phyloP scores from a whole-genome alignment of 2,888 invertebrate genomes.

The Xylota sylvarum region DNA sequence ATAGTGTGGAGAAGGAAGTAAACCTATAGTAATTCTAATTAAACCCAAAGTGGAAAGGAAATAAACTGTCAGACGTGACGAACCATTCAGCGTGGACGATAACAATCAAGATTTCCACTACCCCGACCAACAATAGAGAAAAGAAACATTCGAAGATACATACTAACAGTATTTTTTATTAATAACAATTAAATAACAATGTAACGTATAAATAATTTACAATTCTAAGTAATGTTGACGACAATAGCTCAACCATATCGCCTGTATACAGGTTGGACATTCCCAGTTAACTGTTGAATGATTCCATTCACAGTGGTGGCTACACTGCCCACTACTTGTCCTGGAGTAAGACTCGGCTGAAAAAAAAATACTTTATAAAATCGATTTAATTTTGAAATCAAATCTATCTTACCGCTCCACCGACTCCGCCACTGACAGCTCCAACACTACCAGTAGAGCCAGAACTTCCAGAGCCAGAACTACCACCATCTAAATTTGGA shows the following conservation, averaged over 20 bases:
- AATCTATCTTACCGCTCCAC: conserved; percentile 80
- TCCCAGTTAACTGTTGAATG: conserved; percentile 83
- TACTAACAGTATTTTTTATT: conserved; percentile 28
- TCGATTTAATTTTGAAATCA: too few species aligned
- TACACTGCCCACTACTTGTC: conserved; percentile 82
- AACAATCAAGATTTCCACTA: too few species aligned
- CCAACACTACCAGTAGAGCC: conserved; percentile 74
- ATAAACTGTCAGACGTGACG: background rate
- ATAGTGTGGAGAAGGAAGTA: too few species aligned
- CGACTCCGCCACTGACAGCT: conserved; percentile 79
- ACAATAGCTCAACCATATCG: conserved; percentile 42
- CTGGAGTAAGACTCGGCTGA: conserved; percentile 81
- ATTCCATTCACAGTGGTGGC: conserved; percentile 83
- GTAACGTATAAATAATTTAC: conserved; percentile 53
- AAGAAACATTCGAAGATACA: background rate
- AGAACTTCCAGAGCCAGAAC: conserved; percentile 50
- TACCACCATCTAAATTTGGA: conserved; percentile 78
- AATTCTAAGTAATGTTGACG: conserved; percentile 19
- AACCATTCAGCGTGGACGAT: too few species aligned
- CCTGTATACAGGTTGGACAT: conserved; percentile 80
- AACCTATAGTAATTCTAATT: too few species aligned
- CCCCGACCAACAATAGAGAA: too few species aligned
- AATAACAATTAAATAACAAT: conserved; percentile 43
- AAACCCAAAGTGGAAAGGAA: too few species aligned
- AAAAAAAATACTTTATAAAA: conserved; percentile 27